These are phyloP conservation scores for Xylocopa sonorina DNA, from an alignment of 1,140 invertebrate species.

Conservation along the genomic window DNA sequence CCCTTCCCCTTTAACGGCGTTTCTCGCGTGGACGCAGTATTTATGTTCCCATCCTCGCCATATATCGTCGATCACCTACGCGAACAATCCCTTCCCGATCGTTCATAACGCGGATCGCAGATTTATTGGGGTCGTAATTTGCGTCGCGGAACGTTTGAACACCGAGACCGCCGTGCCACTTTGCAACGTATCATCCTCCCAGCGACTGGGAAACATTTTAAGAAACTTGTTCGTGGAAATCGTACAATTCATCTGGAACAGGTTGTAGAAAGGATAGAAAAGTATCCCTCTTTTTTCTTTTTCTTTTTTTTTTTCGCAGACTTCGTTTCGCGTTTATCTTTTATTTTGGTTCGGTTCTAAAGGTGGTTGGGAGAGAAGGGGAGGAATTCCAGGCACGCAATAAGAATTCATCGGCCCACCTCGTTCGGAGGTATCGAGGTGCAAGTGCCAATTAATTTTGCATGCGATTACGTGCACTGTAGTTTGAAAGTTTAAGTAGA, in stretches of 20 bases:
- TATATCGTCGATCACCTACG: conserved; percentile 31
- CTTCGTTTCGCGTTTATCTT: too few relatives aligned
- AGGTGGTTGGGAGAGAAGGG: background rate
- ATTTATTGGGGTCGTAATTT: conserved; percentile 9
- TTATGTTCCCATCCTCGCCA: conserved; percentile 3
- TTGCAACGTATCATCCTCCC: background rate
- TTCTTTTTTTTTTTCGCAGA: background rate
- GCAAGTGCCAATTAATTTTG: background rate
- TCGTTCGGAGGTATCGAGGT: background rate
- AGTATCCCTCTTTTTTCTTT: background rate
- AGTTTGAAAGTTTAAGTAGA: background rate
- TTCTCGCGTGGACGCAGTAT: conserved; percentile 6
- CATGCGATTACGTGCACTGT: background rate
- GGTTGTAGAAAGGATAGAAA: background rate
- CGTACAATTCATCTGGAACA: background rate
- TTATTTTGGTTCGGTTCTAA: background rate
- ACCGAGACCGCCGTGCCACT: background rate
- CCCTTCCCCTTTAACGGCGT: conserved; percentile 20
- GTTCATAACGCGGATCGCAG: conserved; percentile 17
- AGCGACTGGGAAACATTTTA: background rate
- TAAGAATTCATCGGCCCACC: background rate
- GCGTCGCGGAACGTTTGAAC: conserved; percentile 4
- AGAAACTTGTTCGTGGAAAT: background rate
- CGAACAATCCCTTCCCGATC: conserved; percentile 15
- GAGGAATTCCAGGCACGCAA: background rate